Evolutionary conservation across 2,113 vertebrate genomes (phyloP).

Genomic region (Hucho hucho): DNA sequence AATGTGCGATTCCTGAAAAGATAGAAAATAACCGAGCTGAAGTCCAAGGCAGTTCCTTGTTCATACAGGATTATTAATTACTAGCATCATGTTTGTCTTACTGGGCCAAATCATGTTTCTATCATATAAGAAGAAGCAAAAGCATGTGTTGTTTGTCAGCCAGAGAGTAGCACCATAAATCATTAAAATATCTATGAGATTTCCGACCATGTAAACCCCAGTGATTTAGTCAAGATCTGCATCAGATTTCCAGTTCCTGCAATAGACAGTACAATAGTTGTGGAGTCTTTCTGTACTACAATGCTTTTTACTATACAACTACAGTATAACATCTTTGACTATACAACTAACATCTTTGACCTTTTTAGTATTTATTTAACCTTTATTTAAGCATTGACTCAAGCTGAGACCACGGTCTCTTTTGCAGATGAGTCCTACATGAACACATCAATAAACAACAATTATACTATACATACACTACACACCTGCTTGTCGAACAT

Average conservation of each 20-base stretch:
- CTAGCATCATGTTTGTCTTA: conserved; percentile 24
- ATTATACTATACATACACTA: neutral
- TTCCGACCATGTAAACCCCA: neutral
- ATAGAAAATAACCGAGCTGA: conserved; percentile 45
- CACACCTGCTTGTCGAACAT: too few relatives aligned
- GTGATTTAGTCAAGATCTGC: neutral
- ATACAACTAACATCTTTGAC: too few relatives aligned
- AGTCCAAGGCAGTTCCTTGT: conserved; percentile 41
- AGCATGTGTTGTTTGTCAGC: conserved; percentile 53
- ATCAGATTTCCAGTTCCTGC: neutral
- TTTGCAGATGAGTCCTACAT: neutral
- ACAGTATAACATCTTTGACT: too few relatives aligned
- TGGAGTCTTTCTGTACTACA: neutral
- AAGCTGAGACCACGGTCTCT: neutral
- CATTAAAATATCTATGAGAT: conserved; percentile 8
- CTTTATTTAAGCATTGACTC: neutral
- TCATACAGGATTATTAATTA: conserved; percentile 50
- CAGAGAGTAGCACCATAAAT: conserved; percentile 38
- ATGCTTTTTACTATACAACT: too few relatives aligned
- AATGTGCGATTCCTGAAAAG: conserved; percentile 25
- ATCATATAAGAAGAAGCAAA: conserved; percentile 32
- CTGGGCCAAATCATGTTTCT: conserved; percentile 46
- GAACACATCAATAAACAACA: neutral
- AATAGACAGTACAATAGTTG: neutral
- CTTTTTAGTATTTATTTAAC: neutral